These are phyloP conservation scores for Mobula birostris DNA, from an alignment of 2,113 vertebrate genomes.

Conservation along the genomic window DNA sequence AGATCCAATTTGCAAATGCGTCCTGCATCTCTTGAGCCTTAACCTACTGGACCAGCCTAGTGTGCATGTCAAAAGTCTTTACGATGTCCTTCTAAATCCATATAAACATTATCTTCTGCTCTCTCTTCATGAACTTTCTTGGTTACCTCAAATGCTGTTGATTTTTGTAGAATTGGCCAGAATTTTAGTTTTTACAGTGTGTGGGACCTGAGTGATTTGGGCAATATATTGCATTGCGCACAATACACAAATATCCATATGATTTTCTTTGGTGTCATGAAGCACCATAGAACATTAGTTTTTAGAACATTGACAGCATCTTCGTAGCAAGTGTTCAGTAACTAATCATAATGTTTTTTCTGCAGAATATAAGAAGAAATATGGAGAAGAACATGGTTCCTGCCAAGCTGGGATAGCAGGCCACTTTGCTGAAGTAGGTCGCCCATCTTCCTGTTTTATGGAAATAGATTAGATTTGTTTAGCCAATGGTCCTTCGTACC, in stretches of 20 bases:
- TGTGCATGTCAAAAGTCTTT: too few species aligned
- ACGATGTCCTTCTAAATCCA: too few species aligned
- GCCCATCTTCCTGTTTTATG: background rate
- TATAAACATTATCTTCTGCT: too few species aligned
- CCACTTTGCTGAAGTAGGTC: slow-evolving; percentile 85
- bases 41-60: too few species aligned
- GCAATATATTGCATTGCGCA: background rate
- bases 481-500: background rate
- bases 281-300: background rate
- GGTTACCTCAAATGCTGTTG: too few species aligned
- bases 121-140: too few species aligned
- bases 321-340: slow-evolving; percentile 29
- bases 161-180: background rate
- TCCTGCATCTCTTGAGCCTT: too few species aligned
- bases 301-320: background rate
- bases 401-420: slow-evolving; percentile 95
- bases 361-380: slow-evolving; percentile 96
- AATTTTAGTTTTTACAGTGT: background rate
- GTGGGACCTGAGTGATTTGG: background rate
- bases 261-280: background rate
- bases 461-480: background rate
- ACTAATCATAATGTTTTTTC: slow-evolving; percentile 54
- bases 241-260: background rate
- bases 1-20: too few species aligned
- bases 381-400: slow-evolving; percentile 94